Percentiles rank a stretch among this genome's conserved stretches.
Evolutionary conservation across 2,797 vertebrate genomes (phyloP).

Genomic region (Chaetodon trifasciatus): DNA sequence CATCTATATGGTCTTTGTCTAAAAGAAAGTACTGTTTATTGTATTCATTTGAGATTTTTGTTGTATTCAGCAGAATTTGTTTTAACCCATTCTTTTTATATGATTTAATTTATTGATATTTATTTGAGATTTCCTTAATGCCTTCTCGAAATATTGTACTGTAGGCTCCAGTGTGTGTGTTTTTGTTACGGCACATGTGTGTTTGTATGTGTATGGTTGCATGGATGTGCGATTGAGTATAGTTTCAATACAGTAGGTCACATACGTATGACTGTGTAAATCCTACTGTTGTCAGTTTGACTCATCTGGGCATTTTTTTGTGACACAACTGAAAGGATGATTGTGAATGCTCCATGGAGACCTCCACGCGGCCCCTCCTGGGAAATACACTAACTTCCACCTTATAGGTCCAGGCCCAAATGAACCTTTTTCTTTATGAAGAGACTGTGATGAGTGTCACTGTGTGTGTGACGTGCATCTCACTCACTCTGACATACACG

Average conservation of each 20-base stretch:
- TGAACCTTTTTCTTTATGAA: constrained; percentile 17
- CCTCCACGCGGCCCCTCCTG: constrained; percentile 17
- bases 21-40: constrained; percentile 49
- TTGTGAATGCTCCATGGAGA: constrained; percentile 30
- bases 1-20: constrained; percentile 43
- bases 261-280: constrained; percentile 45
- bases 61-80: constrained; percentile 73
- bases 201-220: constrained; percentile 22
- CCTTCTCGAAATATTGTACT: constrained; percentile 71
- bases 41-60: constrained; percentile 49
- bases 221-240: constrained; percentile 16
- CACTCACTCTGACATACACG: constrained; percentile 51
- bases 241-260: constrained; percentile 38
- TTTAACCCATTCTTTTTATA: constrained; percentile 76
- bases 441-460: neutral
- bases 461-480: constrained; percentile 38
- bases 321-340: constrained; percentile 38
- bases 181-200: constrained; percentile 51
- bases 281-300: constrained; percentile 41
- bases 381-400: constrained; percentile 41
- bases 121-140: constrained; percentile 77
- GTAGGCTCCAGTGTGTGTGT: constrained; percentile 44
- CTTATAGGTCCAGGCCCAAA: constrained; percentile 31
- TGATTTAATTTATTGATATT: constrained; percentile 83
- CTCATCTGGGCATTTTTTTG: constrained; percentile 18